Percentiles rank a stretch among this genome's conserved stretches.
Conservation (phyloP, 2,797 vertebrate genomes). For the Parotocinclus haroldoi region DNA sequence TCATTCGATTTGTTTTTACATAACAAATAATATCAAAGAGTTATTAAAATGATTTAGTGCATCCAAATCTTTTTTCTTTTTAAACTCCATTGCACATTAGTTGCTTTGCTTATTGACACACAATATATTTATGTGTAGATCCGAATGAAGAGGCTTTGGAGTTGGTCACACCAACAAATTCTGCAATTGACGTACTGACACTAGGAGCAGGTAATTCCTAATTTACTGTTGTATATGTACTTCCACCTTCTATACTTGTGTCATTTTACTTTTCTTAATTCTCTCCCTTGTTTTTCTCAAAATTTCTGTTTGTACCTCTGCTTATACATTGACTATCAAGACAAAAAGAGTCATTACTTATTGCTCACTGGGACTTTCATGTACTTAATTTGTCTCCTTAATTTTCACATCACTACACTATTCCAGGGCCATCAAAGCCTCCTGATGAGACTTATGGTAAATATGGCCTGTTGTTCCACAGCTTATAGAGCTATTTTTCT, state of each 20-base stretch:
- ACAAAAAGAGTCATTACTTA: neutral
- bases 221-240: neutral
- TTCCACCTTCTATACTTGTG: too few relatives aligned
- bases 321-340: neutral
- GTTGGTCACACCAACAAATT: conserved; percentile 73
- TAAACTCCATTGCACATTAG: neutral
- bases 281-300: too few relatives aligned
- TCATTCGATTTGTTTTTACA: too few relatives aligned
- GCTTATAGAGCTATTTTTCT: too few relatives aligned
- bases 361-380: conserved; percentile 1
- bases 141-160: conserved; percentile 91
- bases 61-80: too few relatives aligned
- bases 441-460: conserved; percentile 75
- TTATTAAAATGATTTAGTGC: too few relatives aligned
- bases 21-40: too few relatives aligned
- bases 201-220: conserved; percentile 83
- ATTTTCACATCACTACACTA: conserved; percentile 48
- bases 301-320: neutral
- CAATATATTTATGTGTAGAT: conserved; percentile 66
- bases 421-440: conserved; percentile 68
- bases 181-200: conserved; percentile 83
- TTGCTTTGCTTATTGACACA: neutral
- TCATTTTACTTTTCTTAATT: too few relatives aligned
- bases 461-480: conserved; percentile 17
- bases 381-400: conserved; percentile 20